These are phyloP conservation scores for Peromyscus leucopus DNA, from an alignment of 2,113 vertebrate species.

Conservation along the genomic window DNA sequence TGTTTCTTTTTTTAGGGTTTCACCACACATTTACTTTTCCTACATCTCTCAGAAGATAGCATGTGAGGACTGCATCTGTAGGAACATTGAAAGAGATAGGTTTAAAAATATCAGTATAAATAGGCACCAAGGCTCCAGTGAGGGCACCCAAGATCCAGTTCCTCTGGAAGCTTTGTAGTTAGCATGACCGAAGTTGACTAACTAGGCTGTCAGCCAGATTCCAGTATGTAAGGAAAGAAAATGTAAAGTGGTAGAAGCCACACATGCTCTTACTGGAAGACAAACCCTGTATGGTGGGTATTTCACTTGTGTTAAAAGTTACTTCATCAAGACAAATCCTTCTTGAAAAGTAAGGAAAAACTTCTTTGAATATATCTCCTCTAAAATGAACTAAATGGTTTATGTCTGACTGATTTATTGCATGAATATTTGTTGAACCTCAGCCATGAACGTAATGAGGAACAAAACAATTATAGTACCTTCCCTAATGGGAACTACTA, in stretches of 20 bases:
- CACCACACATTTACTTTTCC: neutral
- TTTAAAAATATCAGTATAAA: neutral
- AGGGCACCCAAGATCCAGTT: neutral
- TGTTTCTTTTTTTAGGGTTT: neutral
- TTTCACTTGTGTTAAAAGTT: neutral
- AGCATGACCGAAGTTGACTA: neutral
- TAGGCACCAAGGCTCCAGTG: neutral
- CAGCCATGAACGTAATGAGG: constrained; percentile 15
- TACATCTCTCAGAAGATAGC: neutral
- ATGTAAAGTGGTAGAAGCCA: neutral
- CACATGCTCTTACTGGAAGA: neutral
- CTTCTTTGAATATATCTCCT: neutral
- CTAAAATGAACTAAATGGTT: neutral
- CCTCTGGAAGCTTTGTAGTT: neutral
- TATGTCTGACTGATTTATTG: constrained; percentile 1
- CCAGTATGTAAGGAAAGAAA: neutral
- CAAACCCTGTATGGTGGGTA: neutral
- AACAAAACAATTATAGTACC: neutral
- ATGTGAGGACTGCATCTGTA: neutral
- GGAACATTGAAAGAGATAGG: neutral
- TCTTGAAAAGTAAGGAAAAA: neutral
- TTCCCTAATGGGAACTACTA: constrained; percentile 3
- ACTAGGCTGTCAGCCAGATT: neutral
- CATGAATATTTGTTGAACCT: constrained; percentile 31
- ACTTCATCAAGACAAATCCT: neutral